Percentiles rank a stretch among this genome's conserved stretches.
Conservation (phyloP, 1,140 invertebrate genomes). For the Ceratina australensis region DNA sequence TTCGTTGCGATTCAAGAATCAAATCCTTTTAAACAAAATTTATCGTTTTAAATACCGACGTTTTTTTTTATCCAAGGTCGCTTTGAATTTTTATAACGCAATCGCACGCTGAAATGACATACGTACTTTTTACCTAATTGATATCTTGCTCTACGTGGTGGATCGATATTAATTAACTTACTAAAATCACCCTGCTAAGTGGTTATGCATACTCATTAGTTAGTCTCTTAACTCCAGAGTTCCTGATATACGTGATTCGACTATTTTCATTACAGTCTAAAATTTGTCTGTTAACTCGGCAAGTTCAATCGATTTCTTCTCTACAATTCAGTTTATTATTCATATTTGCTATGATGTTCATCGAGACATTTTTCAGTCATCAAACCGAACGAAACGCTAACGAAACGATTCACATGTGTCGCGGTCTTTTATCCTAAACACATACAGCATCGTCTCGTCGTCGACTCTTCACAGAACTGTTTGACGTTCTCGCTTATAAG, state of each 20-base stretch:
- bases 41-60: too few relatives aligned
- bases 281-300: not conserved
- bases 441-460: too few relatives aligned
- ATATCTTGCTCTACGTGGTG: not conserved
- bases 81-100: too few relatives aligned
- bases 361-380: not conserved
- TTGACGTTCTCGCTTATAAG: not conserved
- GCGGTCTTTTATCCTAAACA: not conserved
- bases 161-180: conserved; percentile 37
- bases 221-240: not conserved
- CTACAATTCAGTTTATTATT: not conserved
- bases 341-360: too few relatives aligned
- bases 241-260: not conserved
- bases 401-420: not conserved
- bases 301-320: not conserved
- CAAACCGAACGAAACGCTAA: not conserved
- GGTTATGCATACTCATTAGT: not conserved
- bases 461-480: not conserved
- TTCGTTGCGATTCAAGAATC: not conserved
- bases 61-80: not conserved
- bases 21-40: not conserved
- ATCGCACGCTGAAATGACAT: not conserved
- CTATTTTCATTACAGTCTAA: not conserved
- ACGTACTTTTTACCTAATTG: not conserved
- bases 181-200: conserved; percentile 11